A percentile compares a stretch with the other conserved stretches of the same genome.
Evolutionary conservation across 1,140 invertebrate species (phyloP).

Genomic region (Drosophila aff.): DNA sequence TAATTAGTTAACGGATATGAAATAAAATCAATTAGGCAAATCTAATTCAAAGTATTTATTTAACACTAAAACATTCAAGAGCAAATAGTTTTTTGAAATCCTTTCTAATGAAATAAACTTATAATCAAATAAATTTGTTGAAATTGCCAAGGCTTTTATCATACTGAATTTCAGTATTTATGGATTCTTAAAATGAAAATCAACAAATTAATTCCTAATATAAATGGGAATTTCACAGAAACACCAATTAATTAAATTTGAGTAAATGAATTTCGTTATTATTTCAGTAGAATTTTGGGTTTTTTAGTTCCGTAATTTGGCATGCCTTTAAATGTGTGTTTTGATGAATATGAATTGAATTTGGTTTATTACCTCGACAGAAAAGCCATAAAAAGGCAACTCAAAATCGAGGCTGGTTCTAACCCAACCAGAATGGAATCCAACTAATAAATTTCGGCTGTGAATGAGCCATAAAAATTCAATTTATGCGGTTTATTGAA

Average conservation of each 20-base stretch:
- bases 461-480: conserved; percentile 45
- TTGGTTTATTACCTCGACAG: conserved; percentile 28
- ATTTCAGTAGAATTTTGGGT: conserved; percentile 3
- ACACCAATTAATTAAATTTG: not conserved
- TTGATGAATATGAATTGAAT: conserved; percentile 54
- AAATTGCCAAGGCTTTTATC: conserved; percentile 15
- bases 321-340: conserved; percentile 7
- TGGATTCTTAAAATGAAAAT: not conserved
- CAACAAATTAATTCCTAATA: not conserved
- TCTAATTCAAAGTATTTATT: not conserved
- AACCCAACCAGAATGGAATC: conserved; percentile 30
- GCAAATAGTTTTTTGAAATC: not conserved
- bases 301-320: conserved; percentile 12
- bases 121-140: conserved; percentile 2
- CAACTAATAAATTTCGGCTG: conserved; percentile 41
- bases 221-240: conserved; percentile 7
- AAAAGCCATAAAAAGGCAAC: conserved; percentile 30
- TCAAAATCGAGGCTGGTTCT: conserved; percentile 21
- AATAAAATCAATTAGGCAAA: not conserved
- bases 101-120: not conserved
- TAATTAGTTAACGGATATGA: not conserved
- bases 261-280: conserved; percentile 24
- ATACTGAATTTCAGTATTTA: conserved; percentile 4
- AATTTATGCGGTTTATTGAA: conserved; percentile 55
- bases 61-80: not conserved